Evolutionary conservation across 2,888 invertebrate genomes (phyloP), one percentile per base, ranked within the genome.

Genomic region (Galerucella calmariensis): DNA sequence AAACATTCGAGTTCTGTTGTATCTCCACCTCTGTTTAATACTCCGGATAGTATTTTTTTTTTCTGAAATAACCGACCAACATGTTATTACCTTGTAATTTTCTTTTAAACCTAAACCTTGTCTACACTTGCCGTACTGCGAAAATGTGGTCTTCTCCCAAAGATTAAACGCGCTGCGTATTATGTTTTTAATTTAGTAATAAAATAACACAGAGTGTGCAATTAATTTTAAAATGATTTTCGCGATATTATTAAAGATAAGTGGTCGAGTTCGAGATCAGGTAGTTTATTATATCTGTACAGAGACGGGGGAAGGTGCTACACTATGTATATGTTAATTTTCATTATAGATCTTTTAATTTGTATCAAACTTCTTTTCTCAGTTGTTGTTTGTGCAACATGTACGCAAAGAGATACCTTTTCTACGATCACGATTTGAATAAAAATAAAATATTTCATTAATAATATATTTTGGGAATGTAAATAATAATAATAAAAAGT

Each of bases 201-300:
- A 86, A 85, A 85, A 84, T 85, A 85, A 84, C 85, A 84, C 85
- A 84, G 83, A 81, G 81, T 82, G 82, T 83, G 86, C 86, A 86
- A 87, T 87, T 87, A 87, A 86, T 87, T 86, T 86, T 86, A 85
- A 87, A 86, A 86, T 85, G 85, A 53, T 86, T 86, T 86, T 84
- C 82, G 84, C 85, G 86, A 87, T 87, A 85, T 85, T 86, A 86
- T 86, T 85, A 85, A 86, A 86, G 87, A 86, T 87, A 86, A 87
- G 86, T 86, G 86, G 85, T 75, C 70, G 62, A 77, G 69, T 78
- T 75, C 66, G 72, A 75, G 66, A 51, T 72, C 51, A 69, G 73
- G 76, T 74, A 74, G 77, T 76, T 79, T 77, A 69, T 11, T 44
- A 41, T 11, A 20, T 20, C 20, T 16, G n/a, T 41, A 41, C 62